Percentiles rank a stretch among this genome's conserved stretches.
phyloP scores from a whole-genome alignment of 2,113 vertebrate genomes.

The Archocentrus centrarchus region DNA sequence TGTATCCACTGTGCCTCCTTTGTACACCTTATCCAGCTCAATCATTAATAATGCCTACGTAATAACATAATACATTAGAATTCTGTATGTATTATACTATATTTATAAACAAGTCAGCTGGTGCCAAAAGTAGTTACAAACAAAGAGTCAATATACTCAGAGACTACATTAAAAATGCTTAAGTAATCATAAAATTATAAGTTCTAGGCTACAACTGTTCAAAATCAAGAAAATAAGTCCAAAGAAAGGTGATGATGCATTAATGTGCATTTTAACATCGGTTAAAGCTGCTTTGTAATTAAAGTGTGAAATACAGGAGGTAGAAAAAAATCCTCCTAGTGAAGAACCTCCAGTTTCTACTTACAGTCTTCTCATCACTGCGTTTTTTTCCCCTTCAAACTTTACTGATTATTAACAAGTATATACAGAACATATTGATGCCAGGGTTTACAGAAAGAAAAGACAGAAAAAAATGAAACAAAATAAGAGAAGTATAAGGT shows the following conservation, averaged over 20 bases:
- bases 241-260: neutral
- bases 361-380: no score
- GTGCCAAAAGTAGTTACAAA: neutral
- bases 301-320: neutral
- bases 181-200: neutral
- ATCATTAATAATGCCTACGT: neutral
- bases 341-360: no score
- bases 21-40: no score
- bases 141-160: neutral
- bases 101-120: neutral
- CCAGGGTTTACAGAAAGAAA: no score
- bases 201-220: neutral
- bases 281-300: no score
- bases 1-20: no score
- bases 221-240: neutral
- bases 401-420: no score
- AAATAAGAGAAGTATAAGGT: no score
- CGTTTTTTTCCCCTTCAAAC: no score
- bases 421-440: no score
- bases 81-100: conserved; percentile 3
- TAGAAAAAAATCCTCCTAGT: neutral
- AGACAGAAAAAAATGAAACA: no score
- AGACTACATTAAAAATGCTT: neutral
- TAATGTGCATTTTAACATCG: neutral
- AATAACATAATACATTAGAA: neutral